These are phyloP conservation scores for Caenorhabditis sp. DNA, from an alignment of 2,888 invertebrate genomes.

Conservation along the genomic window DNA sequence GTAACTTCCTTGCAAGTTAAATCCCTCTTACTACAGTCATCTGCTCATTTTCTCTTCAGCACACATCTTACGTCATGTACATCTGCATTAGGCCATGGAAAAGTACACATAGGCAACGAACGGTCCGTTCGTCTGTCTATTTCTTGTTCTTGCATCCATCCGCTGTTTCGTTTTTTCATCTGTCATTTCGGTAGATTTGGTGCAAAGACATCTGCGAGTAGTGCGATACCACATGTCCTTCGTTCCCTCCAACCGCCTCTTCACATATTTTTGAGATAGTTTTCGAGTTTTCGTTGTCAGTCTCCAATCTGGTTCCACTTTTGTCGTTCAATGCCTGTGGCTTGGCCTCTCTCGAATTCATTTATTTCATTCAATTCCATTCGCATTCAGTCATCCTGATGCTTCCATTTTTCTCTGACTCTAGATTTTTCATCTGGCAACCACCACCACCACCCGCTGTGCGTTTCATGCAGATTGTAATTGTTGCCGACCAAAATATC, in stretches of 20 bases:
- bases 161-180: slow-evolving; percentile 5
- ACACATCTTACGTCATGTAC: not conserved
- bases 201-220: slow-evolving; percentile 44
- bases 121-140: not conserved
- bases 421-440: slow-evolving; percentile 52
- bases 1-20: too few relatives aligned
- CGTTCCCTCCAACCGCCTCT: not conserved
- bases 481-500: slow-evolving; percentile 45
- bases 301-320: slow-evolving; percentile 54
- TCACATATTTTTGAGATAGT: slow-evolving; percentile 28
- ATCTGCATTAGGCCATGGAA: not conserved
- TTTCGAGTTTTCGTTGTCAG: not conserved
- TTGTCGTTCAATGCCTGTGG: slow-evolving; percentile 30
- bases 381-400: slow-evolving; percentile 15
- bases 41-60: not conserved
- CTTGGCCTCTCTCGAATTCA: slow-evolving; percentile 14
- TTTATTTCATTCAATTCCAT: slow-evolving; percentile 4
- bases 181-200: slow-evolving; percentile 29
- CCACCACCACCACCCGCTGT: slow-evolving; percentile 49
- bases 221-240: slow-evolving; percentile 49
- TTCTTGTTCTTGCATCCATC: not conserved
- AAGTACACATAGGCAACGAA: too few relatives aligned
- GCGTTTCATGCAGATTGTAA: slow-evolving; percentile 46
- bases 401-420: slow-evolving; percentile 27
- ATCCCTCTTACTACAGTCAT: not conserved